phyloP scores from a whole-genome alignment of 2,113 vertebrate species.

The Syrmaticus mikado region DNA sequence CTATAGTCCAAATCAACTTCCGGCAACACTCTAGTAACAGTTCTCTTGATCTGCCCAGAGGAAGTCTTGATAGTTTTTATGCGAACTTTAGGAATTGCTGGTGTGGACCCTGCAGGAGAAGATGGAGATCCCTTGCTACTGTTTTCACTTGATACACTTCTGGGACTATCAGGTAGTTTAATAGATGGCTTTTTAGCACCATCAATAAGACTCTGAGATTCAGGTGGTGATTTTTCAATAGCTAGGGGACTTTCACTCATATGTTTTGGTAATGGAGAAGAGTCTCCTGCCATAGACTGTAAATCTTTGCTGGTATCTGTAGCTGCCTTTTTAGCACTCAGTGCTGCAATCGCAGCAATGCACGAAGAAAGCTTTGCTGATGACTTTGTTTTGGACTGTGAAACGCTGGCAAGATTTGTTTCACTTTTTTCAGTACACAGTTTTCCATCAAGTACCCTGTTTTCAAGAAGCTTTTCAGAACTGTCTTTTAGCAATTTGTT shows the following conservation, averaged over 20 bases:
- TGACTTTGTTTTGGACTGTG: slow-evolving; percentile 84
- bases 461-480: slow-evolving; percentile 79
- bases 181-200: slow-evolving; percentile 82
- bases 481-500: slow-evolving; percentile 79
- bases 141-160: slow-evolving; percentile 89
- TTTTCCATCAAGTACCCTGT: slow-evolving; percentile 78
- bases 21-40: slow-evolving; percentile 89
- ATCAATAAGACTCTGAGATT: slow-evolving; percentile 87
- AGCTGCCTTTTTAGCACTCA: slow-evolving; percentile 89
- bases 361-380: slow-evolving; percentile 93
- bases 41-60: slow-evolving; percentile 95
- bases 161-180: slow-evolving; percentile 87
- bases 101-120: slow-evolving; percentile 87
- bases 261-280: slow-evolving; percentile 81
- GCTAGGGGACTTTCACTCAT: slow-evolving; percentile 76
- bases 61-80: slow-evolving; percentile 99
- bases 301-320: slow-evolving; percentile 78
- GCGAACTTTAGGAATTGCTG: slow-evolving; percentile 95
- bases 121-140: slow-evolving; percentile 90
- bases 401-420: slow-evolving; percentile 50
- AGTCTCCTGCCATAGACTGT: slow-evolving; percentile 72
- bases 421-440: slow-evolving; percentile 77
- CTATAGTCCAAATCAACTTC: slow-evolving; percentile 85
- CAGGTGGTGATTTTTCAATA: slow-evolving; percentile 78
- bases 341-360: slow-evolving; percentile 92